Evolutionary conservation across 2,113 vertebrate genomes (phyloP).

Genomic region (Lasiurus borealis): DNA sequence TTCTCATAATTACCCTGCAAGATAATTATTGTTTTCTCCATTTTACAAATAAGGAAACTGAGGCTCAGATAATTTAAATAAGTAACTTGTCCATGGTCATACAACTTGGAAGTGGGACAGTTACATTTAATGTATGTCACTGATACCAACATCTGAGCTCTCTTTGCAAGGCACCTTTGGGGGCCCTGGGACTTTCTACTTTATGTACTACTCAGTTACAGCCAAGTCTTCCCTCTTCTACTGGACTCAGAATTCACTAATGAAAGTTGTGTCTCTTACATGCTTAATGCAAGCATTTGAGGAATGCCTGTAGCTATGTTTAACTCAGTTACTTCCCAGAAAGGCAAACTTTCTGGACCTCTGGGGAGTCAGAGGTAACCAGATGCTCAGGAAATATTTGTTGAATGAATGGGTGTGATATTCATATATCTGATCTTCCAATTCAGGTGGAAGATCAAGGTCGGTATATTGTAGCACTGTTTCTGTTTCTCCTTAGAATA

Average conservation of each 20-base stretch:
- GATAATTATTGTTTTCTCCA: neutral
- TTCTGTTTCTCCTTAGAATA: neutral
- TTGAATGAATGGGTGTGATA: neutral
- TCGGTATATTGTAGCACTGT: neutral
- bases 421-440: neutral
- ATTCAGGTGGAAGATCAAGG: slow-evolving; percentile 28
- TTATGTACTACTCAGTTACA: neutral
- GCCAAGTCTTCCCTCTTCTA: neutral
- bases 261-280: neutral
- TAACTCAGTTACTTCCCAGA: neutral
- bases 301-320: neutral
- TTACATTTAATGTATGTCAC: neutral
- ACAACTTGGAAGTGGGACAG: neutral
- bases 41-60: slow-evolving; percentile 43
- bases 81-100: neutral
- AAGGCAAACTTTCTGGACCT: neutral
- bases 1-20: slow-evolving; percentile 12
- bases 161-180: neutral
- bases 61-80: slow-evolving; percentile 1
- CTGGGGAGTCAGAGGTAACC: neutral
- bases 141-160: neutral
- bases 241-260: neutral
- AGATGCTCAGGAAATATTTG: neutral
- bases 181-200: neutral
- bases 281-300: neutral